phyloP scores from a whole-genome alignment of 2,888 invertebrate species.

The Conomelus anceps region DNA sequence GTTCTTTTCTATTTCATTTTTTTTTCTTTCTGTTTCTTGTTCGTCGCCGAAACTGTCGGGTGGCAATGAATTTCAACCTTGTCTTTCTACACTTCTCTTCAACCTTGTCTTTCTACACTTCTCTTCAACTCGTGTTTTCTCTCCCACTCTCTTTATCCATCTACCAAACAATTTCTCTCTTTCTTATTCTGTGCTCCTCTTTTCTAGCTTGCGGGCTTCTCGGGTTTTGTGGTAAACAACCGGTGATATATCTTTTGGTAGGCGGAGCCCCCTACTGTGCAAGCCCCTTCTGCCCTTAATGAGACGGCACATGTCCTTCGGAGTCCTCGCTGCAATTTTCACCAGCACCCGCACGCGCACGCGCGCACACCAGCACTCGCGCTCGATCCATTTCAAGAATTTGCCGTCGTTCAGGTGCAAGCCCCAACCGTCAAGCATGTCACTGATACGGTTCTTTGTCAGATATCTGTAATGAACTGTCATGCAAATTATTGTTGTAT shows the following conservation, averaged over 20 bases:
- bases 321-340: neutral
- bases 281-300: neutral
- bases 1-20: neutral
- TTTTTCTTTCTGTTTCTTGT: neutral
- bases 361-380: neutral
- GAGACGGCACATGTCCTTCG: neutral
- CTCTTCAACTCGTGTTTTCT: neutral
- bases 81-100: neutral
- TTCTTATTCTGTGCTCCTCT: neutral
- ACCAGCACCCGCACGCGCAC: neutral
- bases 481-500: too few relatives aligned
- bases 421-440: neutral
- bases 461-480: too few relatives aligned
- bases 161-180: neutral
- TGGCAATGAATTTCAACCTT: neutral
- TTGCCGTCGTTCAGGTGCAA: neutral
- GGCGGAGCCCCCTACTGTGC: constrained; percentile 3
- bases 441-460: neutral
- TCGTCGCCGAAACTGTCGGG: neutral
- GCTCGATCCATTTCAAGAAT: neutral
- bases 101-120: neutral
- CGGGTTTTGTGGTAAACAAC: constrained; percentile 11
- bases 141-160: neutral
- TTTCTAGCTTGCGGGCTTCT: neutral
- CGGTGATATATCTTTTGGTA: constrained; percentile 3